These are phyloP conservation scores for Diabrotica virgifera DNA, from an alignment of 1,140 invertebrate species.

Conservation along the genomic window DNA sequence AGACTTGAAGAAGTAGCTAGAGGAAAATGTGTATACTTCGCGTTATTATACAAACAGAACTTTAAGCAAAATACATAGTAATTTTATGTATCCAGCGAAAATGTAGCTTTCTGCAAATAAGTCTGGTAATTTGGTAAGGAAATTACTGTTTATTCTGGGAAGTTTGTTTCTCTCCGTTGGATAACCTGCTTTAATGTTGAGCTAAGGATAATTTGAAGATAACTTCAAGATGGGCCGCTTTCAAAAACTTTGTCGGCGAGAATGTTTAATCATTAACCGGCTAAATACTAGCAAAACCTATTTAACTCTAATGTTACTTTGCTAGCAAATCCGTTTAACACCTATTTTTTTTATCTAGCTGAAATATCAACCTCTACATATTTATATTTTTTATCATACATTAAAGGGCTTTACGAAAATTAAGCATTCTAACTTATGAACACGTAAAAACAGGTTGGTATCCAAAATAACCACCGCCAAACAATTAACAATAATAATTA, in stretches of 20 bases:
- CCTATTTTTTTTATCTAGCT: too few relatives aligned
- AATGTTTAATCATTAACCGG: neutral
- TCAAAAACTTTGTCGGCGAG: neutral
- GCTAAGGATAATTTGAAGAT: slow-evolving; percentile 3
- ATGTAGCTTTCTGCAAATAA: slow-evolving; percentile 47
- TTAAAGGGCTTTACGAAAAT: too few relatives aligned
- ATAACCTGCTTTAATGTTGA: slow-evolving; percentile 31
- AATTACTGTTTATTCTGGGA: slow-evolving; percentile 49
- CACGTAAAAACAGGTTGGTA: too few relatives aligned
- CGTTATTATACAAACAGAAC: slow-evolving; percentile 39
- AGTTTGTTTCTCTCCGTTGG: slow-evolving; percentile 44
- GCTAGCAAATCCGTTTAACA: too few relatives aligned
- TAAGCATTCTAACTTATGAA: too few relatives aligned
- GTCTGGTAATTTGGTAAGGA: slow-evolving; percentile 49
- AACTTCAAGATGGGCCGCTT: neutral
- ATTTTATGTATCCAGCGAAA: slow-evolving; percentile 46
- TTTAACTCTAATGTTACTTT: too few relatives aligned
- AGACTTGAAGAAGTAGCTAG: slow-evolving; percentile 25
- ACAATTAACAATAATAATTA: too few relatives aligned
- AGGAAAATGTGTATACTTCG: slow-evolving; percentile 38
- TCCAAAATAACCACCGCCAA: too few relatives aligned
- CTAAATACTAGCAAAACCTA: too few relatives aligned
- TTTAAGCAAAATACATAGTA: slow-evolving; percentile 43
- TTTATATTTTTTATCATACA: too few relatives aligned
- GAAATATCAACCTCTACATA: too few relatives aligned